Percentiles rank a stretch among this genome's conserved stretches.
Evolutionary conservation across 2,113 vertebrate species (phyloP).

Genomic region (Notothenia coriiceps): DNA sequence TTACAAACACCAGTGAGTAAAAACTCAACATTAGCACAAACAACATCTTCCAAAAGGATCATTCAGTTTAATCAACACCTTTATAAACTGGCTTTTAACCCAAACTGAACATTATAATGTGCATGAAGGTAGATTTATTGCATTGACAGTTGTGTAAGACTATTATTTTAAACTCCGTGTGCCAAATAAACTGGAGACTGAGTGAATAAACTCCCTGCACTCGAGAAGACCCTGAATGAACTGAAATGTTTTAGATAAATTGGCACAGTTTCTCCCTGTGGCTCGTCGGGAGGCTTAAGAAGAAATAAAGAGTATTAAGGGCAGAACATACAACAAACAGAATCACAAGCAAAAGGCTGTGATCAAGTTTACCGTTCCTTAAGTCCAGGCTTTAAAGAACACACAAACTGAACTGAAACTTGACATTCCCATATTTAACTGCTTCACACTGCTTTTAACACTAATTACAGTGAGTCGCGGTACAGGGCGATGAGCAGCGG

Average conservation of each 20-base stretch:
- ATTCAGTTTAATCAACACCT: not conserved
- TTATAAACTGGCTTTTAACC: too few relatives aligned
- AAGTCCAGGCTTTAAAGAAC: slow-evolving; percentile 28
- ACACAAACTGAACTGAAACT: slow-evolving; percentile 51
- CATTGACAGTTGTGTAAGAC: not conserved
- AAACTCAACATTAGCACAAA: not conserved
- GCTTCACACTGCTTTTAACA: slow-evolving; percentile 69
- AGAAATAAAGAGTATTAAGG: not conserved
- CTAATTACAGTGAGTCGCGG: slow-evolving; percentile 72
- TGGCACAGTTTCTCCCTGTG: slow-evolving; percentile 56
- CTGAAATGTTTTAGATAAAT: slow-evolving; percentile 21
- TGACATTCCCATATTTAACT: slow-evolving; percentile 66
- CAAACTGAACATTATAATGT: too few relatives aligned
- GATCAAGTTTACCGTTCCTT: slow-evolving; percentile 23
- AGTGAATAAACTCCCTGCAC: not conserved
- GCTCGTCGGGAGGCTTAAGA: not conserved
- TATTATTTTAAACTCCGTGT: not conserved
- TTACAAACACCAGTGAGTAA: not conserved
- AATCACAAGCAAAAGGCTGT: slow-evolving; percentile 26
- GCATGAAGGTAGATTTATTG: not conserved
- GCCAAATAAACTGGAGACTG: slow-evolving; percentile 4
- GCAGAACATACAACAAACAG: slow-evolving; percentile 14
- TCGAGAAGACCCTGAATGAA: not conserved
- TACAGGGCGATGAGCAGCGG: slow-evolving; percentile 66
- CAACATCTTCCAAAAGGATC: not conserved